These are phyloP conservation scores for Siphlonurus alternatus DNA, from an alignment of 2,888 invertebrate genomes.

Conservation along the genomic window DNA sequence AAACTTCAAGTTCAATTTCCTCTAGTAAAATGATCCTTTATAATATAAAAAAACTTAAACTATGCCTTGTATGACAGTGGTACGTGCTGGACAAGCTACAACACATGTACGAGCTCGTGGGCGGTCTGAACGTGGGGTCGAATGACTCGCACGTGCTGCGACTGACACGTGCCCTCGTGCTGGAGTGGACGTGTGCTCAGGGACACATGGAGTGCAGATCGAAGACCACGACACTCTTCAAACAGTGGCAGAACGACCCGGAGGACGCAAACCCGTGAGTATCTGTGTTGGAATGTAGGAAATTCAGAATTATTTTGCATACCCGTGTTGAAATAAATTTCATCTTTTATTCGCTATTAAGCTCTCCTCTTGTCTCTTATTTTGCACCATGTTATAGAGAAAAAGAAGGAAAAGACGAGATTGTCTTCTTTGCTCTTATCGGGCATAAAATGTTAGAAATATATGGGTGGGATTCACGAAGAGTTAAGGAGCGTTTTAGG, in stretches of 20 bases:
- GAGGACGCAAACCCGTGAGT: not conserved
- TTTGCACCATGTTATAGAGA: no score
- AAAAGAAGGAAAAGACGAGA: no score
- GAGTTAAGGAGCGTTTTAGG: no score
- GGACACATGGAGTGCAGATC: not conserved
- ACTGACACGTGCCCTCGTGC: not conserved
- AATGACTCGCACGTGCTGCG: not conserved
- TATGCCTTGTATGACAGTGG: not conserved
- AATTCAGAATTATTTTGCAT: no score
- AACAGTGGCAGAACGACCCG: not conserved
- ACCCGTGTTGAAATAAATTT: not conserved
- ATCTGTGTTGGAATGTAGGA: no score
- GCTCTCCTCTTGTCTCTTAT: constrained; percentile 12
- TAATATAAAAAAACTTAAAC: no score
- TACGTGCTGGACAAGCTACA: not conserved
- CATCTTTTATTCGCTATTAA: not conserved
- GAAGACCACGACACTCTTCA: not conserved
- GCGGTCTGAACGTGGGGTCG: not conserved
- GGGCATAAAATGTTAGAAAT: no score
- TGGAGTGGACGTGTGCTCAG: not conserved
- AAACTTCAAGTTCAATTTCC: no score
- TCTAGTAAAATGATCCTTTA: no score
- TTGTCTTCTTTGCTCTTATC: no score
- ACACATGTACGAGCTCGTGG: not conserved
- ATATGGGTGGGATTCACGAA: no score